Conservation (phyloP, 2,113 vertebrate species). For the Hippocampus zosterae region DNA sequence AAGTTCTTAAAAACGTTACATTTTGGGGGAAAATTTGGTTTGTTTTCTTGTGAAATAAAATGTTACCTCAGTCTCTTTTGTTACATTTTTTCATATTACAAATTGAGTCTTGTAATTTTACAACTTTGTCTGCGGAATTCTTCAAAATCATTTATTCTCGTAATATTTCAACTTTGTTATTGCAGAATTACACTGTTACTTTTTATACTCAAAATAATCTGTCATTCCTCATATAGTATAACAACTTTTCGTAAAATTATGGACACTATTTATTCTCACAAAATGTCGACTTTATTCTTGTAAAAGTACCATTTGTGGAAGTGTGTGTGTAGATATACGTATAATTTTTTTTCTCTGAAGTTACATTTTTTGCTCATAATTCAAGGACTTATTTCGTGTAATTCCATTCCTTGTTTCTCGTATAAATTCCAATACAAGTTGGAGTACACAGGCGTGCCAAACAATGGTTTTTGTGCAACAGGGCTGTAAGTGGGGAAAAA, state of each 20-base stretch:
- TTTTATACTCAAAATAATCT: not conserved
- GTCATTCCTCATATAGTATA: not conserved
- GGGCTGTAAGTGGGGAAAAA: conserved; percentile 8
- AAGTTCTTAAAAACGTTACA: too few relatives aligned
- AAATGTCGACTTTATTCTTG: not conserved
- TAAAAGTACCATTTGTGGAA: not conserved
- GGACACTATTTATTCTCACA: too few relatives aligned
- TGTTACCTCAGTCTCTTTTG: too few relatives aligned
- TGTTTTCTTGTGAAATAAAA: too few relatives aligned
- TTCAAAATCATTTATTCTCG: too few relatives aligned
- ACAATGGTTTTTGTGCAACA: conserved; percentile 9
- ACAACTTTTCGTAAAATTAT: not conserved
- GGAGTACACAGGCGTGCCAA: conserved; percentile 9
- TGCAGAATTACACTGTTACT: not conserved
- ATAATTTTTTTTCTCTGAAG: not conserved
- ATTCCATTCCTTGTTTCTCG: not conserved
- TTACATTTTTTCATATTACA: too few relatives aligned
- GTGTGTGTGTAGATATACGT: too few relatives aligned
- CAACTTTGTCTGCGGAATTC: too few relatives aligned
- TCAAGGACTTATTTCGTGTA: not conserved
- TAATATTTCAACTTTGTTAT: too few relatives aligned
- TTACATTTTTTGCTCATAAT: not conserved
- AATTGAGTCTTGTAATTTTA: too few relatives aligned
- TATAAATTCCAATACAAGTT: not conserved
- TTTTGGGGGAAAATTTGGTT: too few relatives aligned